Evolutionary conservation across 2,113 vertebrate genomes (phyloP).

Genomic region (Orycteropus afer): DNA sequence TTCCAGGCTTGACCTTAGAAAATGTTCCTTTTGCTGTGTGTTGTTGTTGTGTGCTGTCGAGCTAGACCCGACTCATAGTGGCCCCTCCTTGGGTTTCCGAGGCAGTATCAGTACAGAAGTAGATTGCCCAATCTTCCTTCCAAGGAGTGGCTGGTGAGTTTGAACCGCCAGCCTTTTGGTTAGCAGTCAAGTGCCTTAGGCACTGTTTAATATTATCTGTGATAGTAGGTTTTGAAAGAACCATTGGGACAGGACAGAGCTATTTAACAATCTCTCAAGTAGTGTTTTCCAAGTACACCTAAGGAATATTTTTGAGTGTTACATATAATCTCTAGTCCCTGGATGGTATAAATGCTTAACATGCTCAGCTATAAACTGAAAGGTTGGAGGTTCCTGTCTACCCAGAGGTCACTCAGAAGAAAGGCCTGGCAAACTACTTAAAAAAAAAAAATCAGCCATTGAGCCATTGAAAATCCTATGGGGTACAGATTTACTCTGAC

Average conservation of each 20-base stretch:
- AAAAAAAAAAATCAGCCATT: not conserved
- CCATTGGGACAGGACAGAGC: not conserved
- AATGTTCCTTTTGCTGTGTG: not conserved
- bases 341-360: not conserved
- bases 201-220: not conserved
- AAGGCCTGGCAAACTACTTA: not conserved
- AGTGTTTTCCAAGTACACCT: not conserved
- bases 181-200: too few relatives aligned
- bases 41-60: too few relatives aligned
- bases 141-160: too few relatives aligned
- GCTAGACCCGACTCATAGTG: too few relatives aligned
- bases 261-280: not conserved
- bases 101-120: too few relatives aligned
- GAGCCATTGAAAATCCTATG: not conserved
- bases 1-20: not conserved
- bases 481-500: not conserved
- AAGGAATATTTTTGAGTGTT: not conserved
- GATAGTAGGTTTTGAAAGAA: not conserved
- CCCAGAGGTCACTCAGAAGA: not conserved
- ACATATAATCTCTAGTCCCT: not conserved
- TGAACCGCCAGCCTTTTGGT: too few relatives aligned
- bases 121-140: too few relatives aligned
- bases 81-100: too few relatives aligned
- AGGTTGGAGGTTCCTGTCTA: not conserved
- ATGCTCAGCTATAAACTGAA: not conserved